Conservation (phyloP, 2,113 vertebrate species). For the Ageneiosus marmoratus region DNA sequence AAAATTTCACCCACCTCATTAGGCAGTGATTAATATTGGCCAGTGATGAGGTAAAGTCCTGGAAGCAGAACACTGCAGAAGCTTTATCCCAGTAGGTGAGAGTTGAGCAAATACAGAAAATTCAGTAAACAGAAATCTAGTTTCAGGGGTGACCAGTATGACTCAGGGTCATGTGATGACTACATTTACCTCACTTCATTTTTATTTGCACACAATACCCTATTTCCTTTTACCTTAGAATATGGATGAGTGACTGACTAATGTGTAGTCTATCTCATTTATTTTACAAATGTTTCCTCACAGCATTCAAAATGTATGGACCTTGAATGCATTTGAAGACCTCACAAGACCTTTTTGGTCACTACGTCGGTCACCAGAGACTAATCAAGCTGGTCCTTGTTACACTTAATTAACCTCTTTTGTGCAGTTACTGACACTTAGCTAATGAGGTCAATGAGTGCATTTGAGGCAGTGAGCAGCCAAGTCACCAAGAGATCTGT, state of each 20-base stretch:
- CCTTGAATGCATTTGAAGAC: slow-evolving; percentile 52
- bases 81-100: background rate
- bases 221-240: slow-evolving; percentile 25
- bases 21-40: slow-evolving; percentile 41
- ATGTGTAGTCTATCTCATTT: slow-evolving; percentile 59
- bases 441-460: slow-evolving; percentile 4
- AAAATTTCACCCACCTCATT: slow-evolving; percentile 48
- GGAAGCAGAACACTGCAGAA: slow-evolving; percentile 8
- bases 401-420: slow-evolving; percentile 28
- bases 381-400: slow-evolving; percentile 34
- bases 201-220: background rate
- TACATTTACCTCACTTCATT: background rate
- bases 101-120: slow-evolving; percentile 1
- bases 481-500: slow-evolving; percentile 8
- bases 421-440: slow-evolving; percentile 1
- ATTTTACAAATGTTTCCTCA: slow-evolving; percentile 67
- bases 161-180: slow-evolving; percentile 18
- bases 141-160: background rate
- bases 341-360: slow-evolving; percentile 45
- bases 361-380: slow-evolving; percentile 25
- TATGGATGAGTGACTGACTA: slow-evolving; percentile 43
- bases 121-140: slow-evolving; percentile 3
- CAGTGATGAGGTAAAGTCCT: slow-evolving; percentile 27
- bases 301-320: slow-evolving; percentile 70
- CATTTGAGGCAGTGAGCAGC: slow-evolving; percentile 14